phyloP scores from a whole-genome alignment of 2,113 vertebrate genomes.

The Rafetus swinhoei region DNA sequence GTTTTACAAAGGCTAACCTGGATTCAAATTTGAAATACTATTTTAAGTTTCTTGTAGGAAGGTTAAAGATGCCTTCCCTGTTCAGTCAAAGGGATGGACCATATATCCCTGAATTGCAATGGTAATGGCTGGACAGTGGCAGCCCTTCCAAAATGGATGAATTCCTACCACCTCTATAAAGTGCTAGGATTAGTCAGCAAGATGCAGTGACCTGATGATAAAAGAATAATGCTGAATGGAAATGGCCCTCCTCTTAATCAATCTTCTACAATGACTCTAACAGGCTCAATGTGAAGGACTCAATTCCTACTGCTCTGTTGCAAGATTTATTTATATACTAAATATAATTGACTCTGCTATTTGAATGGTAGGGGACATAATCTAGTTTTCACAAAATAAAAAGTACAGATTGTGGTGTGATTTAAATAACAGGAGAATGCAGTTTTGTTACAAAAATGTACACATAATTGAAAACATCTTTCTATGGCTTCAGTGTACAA shows the following conservation, averaged over 20 bases:
- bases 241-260: not conserved
- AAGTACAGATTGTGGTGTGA: not conserved
- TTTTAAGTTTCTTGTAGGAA: not conserved
- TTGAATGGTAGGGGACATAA: not conserved
- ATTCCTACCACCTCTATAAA: not conserved
- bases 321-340: not conserved
- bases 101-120: not conserved
- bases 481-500: not conserved
- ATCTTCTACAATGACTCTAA: not conserved
- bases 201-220: not conserved
- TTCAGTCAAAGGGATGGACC: not conserved
- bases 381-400: not conserved
- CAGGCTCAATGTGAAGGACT: not conserved
- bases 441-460: no score
- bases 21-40: not conserved
- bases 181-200: not conserved
- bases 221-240: not conserved
- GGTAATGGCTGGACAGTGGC: not conserved
- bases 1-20: not conserved
- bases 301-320: not conserved
- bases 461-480: not conserved
- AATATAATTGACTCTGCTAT: not conserved
- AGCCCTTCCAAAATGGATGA: not conserved
- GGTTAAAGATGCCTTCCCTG: rapidly evolving
- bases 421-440: not conserved